Evolutionary conservation across 2,797 vertebrate genomes (phyloP), one percentile per base, ranked within the genome.

Genomic region (Alectoris magna): DNA sequence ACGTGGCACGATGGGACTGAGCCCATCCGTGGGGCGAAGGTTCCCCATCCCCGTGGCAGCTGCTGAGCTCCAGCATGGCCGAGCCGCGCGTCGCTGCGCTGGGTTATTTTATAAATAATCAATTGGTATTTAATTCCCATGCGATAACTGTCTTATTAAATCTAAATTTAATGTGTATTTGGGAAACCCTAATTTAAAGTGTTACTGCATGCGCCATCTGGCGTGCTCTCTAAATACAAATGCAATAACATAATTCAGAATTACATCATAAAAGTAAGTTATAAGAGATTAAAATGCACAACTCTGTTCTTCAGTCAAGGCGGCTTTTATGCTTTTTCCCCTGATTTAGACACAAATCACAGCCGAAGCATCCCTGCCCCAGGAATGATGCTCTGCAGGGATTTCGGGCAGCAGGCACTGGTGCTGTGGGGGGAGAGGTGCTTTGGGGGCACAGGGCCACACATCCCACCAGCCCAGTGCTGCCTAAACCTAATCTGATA

Each of bases 81-180:
- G 76, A 76, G 87, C 13, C 19, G 5, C 56, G 15, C 48, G 0
- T 34, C 62, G 93, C 94, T 46, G 72, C 87, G 78, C 86, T 36
- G 60, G 27, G 36, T 7, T 17, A 24, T 81, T 84, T 91, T 83
- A 74, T 43, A 96, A 95, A 93, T 88, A 88, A 97, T 95, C 80
- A 69, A 87, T 67, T 91, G 96, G 90, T 88, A 78, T 96, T 97
- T 95, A 91, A 95, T 96, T 75, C 93, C 96, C 96, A 18, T 79
- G 96, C 79, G 91, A 95, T 96, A 94, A 93, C 95, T 96, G 93
- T 96, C 96, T 96, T 96, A 96, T 96, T 96, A 96, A 95, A 96
- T 97, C 95, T 86, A 67, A 97, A 96, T 97, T 93, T 94, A 97
- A 97, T 84, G 95, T 95, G 96, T 95, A 94, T 95, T 93, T 93